phyloP scores from a whole-genome alignment of 92 coral and sea anemone species.

The Virgularia gustaviana region DNA sequence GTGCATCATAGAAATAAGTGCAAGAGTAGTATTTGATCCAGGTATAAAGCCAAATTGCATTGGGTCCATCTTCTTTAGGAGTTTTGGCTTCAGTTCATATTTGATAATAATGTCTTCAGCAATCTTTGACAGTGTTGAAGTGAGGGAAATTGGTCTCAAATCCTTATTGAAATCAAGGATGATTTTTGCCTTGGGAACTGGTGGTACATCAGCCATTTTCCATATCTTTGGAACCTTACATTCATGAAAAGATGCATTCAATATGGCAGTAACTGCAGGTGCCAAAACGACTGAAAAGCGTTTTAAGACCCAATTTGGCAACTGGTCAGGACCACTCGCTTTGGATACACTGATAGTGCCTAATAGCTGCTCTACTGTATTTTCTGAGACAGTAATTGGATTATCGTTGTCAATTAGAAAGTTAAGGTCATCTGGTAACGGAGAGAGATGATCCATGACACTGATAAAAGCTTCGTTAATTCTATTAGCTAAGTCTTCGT shows the following conservation, averaged over 20 bases:
- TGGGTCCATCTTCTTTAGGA: slow-evolving; percentile 29
- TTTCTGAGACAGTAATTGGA: slow-evolving; percentile 46
- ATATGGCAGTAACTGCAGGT: slow-evolving; percentile 38
- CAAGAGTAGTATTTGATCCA: slow-evolving; percentile 19
- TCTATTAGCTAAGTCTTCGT: slow-evolving; percentile 35
- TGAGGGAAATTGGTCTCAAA: slow-evolving; percentile 29
- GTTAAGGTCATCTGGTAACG: slow-evolving; percentile 26
- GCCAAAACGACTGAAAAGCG: slow-evolving; percentile 46
- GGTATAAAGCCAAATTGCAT: slow-evolving; percentile 10
- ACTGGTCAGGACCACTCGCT: slow-evolving; percentile 47
- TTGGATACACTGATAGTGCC: slow-evolving; percentile 49
- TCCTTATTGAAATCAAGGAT: slow-evolving; percentile 38
- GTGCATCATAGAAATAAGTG: slow-evolving; percentile 34
- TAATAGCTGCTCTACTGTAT: slow-evolving; percentile 32
- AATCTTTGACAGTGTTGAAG: slow-evolving; percentile 26
- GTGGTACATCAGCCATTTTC: slow-evolving; percentile 53
- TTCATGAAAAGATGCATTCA: slow-evolving; percentile 44
- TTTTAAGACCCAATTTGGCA: slow-evolving; percentile 45
- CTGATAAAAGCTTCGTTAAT: slow-evolving; percentile 52
- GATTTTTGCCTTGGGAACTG: slow-evolving; percentile 21
- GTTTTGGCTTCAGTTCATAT: slow-evolving; percentile 37
- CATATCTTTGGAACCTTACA: slow-evolving; percentile 48
- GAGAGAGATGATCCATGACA: slow-evolving; percentile 34
- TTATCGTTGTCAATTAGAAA: slow-evolving; percentile 34
- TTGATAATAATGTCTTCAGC: slow-evolving; percentile 34